A percentile compares a stretch with the other conserved stretches of the same genome.
phyloP scores from a whole-genome alignment of 2,113 vertebrate species.

The Dasypus novemcinctus region DNA sequence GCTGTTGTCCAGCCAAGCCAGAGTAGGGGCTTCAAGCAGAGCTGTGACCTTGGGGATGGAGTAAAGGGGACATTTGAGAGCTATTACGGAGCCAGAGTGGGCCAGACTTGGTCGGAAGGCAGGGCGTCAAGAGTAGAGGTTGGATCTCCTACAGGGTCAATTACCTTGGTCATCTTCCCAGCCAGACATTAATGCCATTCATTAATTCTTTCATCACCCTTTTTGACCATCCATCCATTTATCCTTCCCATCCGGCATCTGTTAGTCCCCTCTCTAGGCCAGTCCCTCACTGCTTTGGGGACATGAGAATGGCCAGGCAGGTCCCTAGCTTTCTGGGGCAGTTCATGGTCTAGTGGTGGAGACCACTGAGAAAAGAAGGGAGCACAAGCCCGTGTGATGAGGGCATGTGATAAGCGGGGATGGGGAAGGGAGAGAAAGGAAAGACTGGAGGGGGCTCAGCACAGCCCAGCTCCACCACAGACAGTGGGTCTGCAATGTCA shows the following conservation, averaged over 20 bases:
- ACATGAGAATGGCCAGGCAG: fast-evolving
- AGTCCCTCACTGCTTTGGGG: background rate
- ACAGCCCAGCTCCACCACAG: background rate
- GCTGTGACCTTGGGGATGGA: background rate
- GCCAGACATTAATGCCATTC: background rate
- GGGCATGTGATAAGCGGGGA: fast-evolving
- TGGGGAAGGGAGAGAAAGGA: fast-evolving
- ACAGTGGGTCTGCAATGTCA: constrained; percentile 17
- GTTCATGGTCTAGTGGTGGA: background rate
- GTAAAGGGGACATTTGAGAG: background rate
- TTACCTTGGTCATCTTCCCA: background rate
- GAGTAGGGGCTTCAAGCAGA: background rate
- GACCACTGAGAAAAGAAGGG: fast-evolving
- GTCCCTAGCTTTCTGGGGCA: background rate
- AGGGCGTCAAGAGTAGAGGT: background rate
- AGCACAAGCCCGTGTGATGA: background rate
- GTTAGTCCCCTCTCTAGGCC: too few relatives aligned
- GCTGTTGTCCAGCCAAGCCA: background rate
- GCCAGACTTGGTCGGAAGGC: background rate
- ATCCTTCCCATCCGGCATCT: background rate
- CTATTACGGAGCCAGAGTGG: background rate
- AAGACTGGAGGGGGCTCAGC: fast-evolving
- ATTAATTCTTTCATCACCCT: background rate
- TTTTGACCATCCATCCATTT: background rate
- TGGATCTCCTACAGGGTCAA: background rate